These are phyloP conservation scores for Parasteatoda lunata DNA, from an alignment of 2,888 invertebrate species.

Conservation along the genomic window DNA sequence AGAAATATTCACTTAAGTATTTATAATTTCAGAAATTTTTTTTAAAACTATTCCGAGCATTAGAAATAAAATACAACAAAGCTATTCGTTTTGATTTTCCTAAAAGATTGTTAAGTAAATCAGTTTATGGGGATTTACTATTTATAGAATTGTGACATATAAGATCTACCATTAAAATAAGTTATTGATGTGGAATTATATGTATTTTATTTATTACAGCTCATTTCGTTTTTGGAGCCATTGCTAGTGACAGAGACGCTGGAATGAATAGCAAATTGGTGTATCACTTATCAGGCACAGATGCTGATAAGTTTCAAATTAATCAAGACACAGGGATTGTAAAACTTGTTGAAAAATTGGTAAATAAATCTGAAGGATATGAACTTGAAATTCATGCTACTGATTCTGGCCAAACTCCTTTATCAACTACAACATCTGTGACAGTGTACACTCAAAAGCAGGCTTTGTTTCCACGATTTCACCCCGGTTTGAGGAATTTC, in stretches of 20 bases:
- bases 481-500: slow-evolving; percentile 75
- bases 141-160: too few relatives aligned
- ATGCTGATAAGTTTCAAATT: slow-evolving; percentile 85
- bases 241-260: slow-evolving; percentile 87
- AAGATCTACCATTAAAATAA: too few relatives aligned
- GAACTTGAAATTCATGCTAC: slow-evolving; percentile 79
- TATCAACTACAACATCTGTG: slow-evolving; percentile 84
- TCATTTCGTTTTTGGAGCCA: slow-evolving; percentile 91
- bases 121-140: too few relatives aligned
- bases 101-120: too few relatives aligned
- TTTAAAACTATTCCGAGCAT: too few relatives aligned
- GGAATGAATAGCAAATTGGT: slow-evolving; percentile 86
- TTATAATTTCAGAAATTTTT: too few relatives aligned
- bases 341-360: slow-evolving; percentile 83
- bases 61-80: too few relatives aligned
- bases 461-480: slow-evolving; percentile 86
- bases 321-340: slow-evolving; percentile 89
- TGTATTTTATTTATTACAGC: slow-evolving; percentile 74
- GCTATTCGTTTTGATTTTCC: too few relatives aligned
- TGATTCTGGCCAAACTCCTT: slow-evolving; percentile 84
- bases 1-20: too few relatives aligned
- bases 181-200: neutral
- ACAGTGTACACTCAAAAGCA: slow-evolving; percentile 85
- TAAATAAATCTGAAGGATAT: slow-evolving; percentile 76
- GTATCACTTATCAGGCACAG: slow-evolving; percentile 86